phyloP scores from a whole-genome alignment of 2,113 vertebrate genomes.

The Crotalus horridus region DNA sequence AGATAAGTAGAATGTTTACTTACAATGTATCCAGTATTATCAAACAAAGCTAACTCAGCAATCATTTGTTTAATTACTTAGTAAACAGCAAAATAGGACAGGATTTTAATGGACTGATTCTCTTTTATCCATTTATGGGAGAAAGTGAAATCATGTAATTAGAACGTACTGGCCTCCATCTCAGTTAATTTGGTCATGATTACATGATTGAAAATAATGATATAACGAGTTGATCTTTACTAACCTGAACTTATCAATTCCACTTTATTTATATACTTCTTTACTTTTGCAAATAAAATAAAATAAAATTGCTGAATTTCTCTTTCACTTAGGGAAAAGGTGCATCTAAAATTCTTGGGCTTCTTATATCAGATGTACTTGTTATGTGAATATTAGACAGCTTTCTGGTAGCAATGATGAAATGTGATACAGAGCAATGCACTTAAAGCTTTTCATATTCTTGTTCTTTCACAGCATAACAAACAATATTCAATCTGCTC shows the following conservation, averaged over 20 bases:
- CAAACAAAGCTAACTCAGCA: neutral
- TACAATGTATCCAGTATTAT: neutral
- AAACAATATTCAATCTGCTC: slow-evolving; percentile 42
- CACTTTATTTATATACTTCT: neutral
- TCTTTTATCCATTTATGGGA: neutral
- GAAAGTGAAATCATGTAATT: neutral
- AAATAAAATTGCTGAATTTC: neutral
- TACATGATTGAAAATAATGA: neutral
- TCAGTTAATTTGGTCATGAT: neutral
- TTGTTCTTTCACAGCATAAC: slow-evolving; percentile 44
- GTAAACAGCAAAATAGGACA: neutral
- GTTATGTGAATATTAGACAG: slow-evolving; percentile 44
- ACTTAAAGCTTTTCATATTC: slow-evolving; percentile 53
- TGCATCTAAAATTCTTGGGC: slow-evolving; percentile 20
- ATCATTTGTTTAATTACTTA: neutral
- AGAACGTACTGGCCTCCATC: neutral
- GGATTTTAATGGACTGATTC: neutral
- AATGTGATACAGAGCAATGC: slow-evolving; percentile 40
- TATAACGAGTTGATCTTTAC: neutral
- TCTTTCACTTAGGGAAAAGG: slow-evolving; percentile 11
- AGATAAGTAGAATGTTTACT: neutral
- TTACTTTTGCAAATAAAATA: neutral
- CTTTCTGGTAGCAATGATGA: slow-evolving; percentile 46
- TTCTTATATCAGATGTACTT: slow-evolving; percentile 19
- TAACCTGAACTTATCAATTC: neutral